Evolutionary conservation across 2,797 vertebrate genomes (phyloP), one percentile per base, ranked within the genome.

Genomic region (Loris lydekkerianus): DNA sequence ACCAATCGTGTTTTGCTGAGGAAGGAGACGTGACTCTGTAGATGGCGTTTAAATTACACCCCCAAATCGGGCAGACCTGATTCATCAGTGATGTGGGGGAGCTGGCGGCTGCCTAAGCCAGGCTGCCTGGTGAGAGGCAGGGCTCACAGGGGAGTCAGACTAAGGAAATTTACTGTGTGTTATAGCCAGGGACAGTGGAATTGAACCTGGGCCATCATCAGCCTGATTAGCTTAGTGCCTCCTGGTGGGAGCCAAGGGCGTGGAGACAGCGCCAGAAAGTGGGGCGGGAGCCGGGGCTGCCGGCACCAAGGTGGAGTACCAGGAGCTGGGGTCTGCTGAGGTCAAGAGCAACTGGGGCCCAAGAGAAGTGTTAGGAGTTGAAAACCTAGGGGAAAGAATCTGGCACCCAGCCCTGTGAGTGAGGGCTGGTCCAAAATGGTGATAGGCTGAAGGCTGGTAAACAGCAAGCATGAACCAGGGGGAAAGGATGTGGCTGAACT

Each of bases 211-310:
- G 58, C 23, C 10, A 83, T 96, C 82, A 97, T 97, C 96, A 97
- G 95, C 86, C 96, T 97, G 97, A 97, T 97, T 97, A 97, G 97
- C 92, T 91, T 70, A 13, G 70, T 17, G 95, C 93, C 92, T 97
- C 94, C 97, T 61, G 90, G 88, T 70, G 95, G 63, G 92, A 86
- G 72, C 53, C 7, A 11, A 90, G 88, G 78, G 93, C 10, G 0
- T 15, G 77, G 25, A 67, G 63, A 83, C 83, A 53, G 86, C 29
- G n/a, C 29, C 0, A 3, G 43, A 31, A 76, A 37, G 23, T 70
- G 58, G 53, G 20, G 82, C 13, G 5, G 70, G 37, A 86, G 75
- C n/a, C 53, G n/a, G 72, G 87, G 67, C 40, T 14, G 84, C 84
- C 17, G 15, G 75, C 31, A 29, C 27, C 8, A 37, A 65, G 86